Evolutionary conservation across 2,113 vertebrate species (phyloP).

Genomic region (Dinomys branickii): DNA sequence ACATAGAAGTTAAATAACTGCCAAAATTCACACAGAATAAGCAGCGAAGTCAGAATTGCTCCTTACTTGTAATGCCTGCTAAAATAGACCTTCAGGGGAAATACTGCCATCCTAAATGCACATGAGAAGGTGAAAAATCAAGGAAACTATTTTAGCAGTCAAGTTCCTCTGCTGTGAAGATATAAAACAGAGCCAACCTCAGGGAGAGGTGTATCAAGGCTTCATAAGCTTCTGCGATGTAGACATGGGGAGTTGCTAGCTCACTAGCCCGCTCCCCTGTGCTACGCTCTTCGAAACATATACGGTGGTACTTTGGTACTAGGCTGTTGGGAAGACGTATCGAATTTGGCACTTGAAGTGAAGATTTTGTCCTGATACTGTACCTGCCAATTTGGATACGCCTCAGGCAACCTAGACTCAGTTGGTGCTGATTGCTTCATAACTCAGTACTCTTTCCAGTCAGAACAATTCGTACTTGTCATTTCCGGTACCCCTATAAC

Average conservation of each 20-base stretch:
- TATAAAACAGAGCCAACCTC: background rate
- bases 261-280: background rate
- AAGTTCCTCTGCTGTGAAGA: background rate
- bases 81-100: background rate
- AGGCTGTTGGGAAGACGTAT: background rate
- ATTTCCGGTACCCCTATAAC: background rate
- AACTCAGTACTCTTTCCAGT: background rate
- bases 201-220: background rate
- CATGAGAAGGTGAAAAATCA: background rate
- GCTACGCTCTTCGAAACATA: background rate
- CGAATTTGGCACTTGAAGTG: background rate
- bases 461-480: background rate
- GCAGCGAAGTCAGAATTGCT: background rate
- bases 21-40: background rate
- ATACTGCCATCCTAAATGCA: background rate
- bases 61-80: background rate
- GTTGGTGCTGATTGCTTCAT: background rate
- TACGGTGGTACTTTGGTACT: background rate
- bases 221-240: background rate
- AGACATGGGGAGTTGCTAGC: background rate
- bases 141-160: background rate
- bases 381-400: background rate
- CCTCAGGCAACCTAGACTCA: background rate
- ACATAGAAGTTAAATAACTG: background rate
- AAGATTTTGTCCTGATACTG: background rate